Evolutionary conservation across 2,113 vertebrate species (phyloP).

Genomic region (Chaetodon trifascialis): DNA sequence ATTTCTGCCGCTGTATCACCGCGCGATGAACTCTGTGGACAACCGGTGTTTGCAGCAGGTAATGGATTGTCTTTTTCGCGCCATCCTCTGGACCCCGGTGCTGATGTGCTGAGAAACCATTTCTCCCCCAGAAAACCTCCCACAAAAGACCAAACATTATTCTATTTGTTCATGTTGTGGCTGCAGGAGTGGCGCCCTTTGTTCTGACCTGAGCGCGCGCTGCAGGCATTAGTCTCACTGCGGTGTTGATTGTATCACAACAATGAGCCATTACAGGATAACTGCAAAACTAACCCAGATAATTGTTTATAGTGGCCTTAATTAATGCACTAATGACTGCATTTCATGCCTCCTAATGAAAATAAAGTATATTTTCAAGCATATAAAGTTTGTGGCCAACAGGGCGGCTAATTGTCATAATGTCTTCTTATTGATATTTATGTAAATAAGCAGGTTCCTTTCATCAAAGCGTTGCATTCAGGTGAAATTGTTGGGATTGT

Average conservation of each 20-base stretch:
- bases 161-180: constrained; percentile 69
- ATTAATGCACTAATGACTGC: constrained; percentile 83
- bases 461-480: constrained; percentile 73
- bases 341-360: constrained; percentile 86
- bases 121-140: constrained; percentile 40
- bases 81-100: constrained; percentile 48
- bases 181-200: constrained; percentile 46
- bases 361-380: constrained; percentile 86
- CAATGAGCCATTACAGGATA: constrained; percentile 79
- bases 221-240: constrained; percentile 70
- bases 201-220: constrained; percentile 29
- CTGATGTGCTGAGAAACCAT: constrained; percentile 71
- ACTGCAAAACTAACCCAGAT: constrained; percentile 76
- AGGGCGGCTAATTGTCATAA: constrained; percentile 84
- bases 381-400: constrained; percentile 82
- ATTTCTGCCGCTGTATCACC: constrained; percentile 80
- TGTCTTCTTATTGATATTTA: constrained; percentile 84
- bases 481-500: constrained; percentile 60
- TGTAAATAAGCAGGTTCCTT: constrained; percentile 81
- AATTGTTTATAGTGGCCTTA: constrained; percentile 85
- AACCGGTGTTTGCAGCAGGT: constrained; percentile 77
- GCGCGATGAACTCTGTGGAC: constrained; percentile 78
- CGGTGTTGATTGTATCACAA: constrained; percentile 72
- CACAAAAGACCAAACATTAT: constrained; percentile 68
- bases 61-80: constrained; percentile 80